Conservation (phyloP, 2,113 vertebrate species). For the Gallinago undulata region DNA sequence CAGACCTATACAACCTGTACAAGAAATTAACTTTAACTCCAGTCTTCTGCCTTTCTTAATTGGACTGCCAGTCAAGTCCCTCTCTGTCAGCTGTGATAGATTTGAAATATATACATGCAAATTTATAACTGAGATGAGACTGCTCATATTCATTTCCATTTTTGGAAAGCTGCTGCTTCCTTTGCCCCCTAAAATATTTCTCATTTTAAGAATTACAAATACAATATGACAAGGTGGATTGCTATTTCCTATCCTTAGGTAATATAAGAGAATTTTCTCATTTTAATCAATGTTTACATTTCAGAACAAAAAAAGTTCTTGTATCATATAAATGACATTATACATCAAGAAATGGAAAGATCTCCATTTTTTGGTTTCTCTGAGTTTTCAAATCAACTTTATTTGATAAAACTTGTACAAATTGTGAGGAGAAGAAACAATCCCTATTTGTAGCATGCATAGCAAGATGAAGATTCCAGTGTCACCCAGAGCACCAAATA, state of each 20-base stretch:
- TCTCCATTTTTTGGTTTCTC: neutral
- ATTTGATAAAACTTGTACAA: neutral
- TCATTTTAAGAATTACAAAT: neutral
- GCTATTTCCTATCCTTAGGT: neutral
- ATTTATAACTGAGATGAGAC: neutral
- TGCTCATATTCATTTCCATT: neutral
- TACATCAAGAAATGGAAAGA: neutral
- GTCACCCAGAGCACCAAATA: neutral
- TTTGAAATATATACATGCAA: neutral
- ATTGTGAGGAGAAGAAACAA: neutral
- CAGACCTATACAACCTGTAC: neutral
- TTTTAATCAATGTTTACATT: neutral
- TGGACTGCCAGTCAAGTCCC: neutral
- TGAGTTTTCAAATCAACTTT: neutral
- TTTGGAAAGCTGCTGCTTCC: neutral
- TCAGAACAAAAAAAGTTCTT: neutral
- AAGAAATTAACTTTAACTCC: neutral
- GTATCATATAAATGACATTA: neutral
- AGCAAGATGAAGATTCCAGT: neutral
- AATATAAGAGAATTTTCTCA: neutral
- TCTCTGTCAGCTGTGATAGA: neutral
- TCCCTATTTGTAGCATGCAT: neutral
- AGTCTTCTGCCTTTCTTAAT: neutral
- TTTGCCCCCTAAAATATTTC: neutral
- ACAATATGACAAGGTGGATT: neutral